phyloP scores from a whole-genome alignment of 1,140 invertebrate species.

The fruit fly (Drosophila melanogaster) region Release_6_plus_ISO1_MT NC_004354.4:20478001-20478500 shows the following conservation, averaged over 20 bases:
- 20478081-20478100: conserved; percentile 85
- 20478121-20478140: conserved; percentile 92
- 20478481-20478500: not conserved
- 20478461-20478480: no score
- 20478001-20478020: conserved; percentile 53
- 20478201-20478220: conserved; percentile 11
- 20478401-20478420: not conserved
- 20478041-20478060: conserved; percentile 57
- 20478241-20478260: conserved; percentile 48
- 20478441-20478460: no score
- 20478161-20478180: conserved; percentile 56
- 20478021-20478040: conserved; percentile 37
- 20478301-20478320: conserved; percentile 80
- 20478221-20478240: conserved; percentile 59
- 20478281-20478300: conserved; percentile 59
- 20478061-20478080: conserved; percentile 42
- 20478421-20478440: no score
- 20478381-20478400: not conserved
- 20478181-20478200: conserved; percentile 9
- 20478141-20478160: conserved; percentile 80
- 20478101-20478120: conserved; percentile 94
- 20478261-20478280: conserved; percentile 63
- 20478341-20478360: conserved; percentile 40
- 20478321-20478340: conserved; percentile 77
- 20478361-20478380: not conserved